phyloP scores from a whole-genome alignment of 2,113 vertebrate genomes.

The Epinephelus fuscoguttatus region DNA sequence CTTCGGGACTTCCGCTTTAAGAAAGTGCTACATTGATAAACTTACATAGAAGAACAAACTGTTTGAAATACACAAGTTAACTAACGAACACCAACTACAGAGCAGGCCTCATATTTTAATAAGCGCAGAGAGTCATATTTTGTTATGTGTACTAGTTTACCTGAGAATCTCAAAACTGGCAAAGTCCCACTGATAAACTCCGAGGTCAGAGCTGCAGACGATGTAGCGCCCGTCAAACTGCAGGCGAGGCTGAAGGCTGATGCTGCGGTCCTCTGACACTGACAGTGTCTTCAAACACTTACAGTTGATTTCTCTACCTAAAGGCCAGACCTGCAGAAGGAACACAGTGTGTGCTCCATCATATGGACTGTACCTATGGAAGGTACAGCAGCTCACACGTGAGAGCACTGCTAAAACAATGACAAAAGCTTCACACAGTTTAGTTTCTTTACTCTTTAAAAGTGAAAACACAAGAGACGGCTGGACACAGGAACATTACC shows the following conservation, averaged over 20 bases:
- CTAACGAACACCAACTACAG: background rate
- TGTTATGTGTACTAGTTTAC: conserved; percentile 75
- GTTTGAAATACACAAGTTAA: background rate
- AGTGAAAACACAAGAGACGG: background rate
- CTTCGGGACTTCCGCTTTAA: background rate
- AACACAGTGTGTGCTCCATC: background rate
- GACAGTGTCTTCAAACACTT: conserved; percentile 96
- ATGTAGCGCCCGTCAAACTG: conserved; percentile 98
- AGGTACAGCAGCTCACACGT: background rate
- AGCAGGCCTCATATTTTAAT: background rate
- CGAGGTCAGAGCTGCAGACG: conserved; percentile 96
- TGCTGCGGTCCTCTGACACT: conserved; percentile 96
- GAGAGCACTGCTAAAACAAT: background rate
- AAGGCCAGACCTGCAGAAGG: conserved; percentile 93
- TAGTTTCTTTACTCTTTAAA: background rate
- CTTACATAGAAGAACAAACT: background rate
- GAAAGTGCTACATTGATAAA: background rate
- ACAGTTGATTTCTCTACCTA: conserved; percentile 98
- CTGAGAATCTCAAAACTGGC: conserved; percentile 97
- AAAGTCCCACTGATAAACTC: conserved; percentile 98
- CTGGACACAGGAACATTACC: conserved; percentile 80
- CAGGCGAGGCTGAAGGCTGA: conserved; percentile 94
- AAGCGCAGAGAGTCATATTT: background rate
- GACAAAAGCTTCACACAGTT: background rate
- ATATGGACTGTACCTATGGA: background rate